Conservation (phyloP, 2,113 vertebrate species). For the Dipodomys merriami region DNA sequence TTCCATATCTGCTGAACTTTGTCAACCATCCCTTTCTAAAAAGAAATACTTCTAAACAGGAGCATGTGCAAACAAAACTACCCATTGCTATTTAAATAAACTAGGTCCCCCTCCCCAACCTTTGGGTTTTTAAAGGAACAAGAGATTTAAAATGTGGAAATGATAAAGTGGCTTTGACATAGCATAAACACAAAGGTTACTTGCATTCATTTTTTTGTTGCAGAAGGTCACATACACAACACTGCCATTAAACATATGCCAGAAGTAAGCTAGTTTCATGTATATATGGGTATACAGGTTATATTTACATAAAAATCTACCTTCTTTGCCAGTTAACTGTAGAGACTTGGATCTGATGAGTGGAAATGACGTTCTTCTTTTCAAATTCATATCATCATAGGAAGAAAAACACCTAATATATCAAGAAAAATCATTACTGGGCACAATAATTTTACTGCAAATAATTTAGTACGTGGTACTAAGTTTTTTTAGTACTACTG, state of each 20-base stretch:
- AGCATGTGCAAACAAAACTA: conserved; percentile 70
- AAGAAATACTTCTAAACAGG: conserved; percentile 82
- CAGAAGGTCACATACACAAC: not conserved
- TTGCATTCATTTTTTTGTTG: not conserved
- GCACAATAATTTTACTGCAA: not conserved
- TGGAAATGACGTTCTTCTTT: conserved; percentile 94
- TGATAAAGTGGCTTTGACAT: not conserved
- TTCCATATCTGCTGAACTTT: conserved; percentile 79
- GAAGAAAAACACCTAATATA: conserved; percentile 95
- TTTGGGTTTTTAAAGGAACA: conserved; percentile 36
- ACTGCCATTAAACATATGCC: not conserved
- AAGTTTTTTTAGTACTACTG: not conserved
- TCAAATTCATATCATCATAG: conserved; percentile 98
- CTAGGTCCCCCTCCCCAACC: conserved; percentile 33
- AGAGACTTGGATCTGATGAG: conserved; percentile 97
- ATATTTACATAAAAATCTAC: conserved; percentile 83
- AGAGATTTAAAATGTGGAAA: conserved; percentile 49
- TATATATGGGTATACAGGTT: not conserved
- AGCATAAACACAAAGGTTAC: conserved; percentile 48
- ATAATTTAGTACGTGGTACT: not conserved
- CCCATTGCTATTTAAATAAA: conserved; percentile 55
- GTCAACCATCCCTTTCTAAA: conserved; percentile 82
- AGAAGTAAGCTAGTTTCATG: conserved; percentile 5
- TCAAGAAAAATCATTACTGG: conserved; percentile 60
- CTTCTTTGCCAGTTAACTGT: conserved; percentile 94